Conservation (phyloP, 2,888 invertebrate genomes). For the Sipha maydis region DNA sequence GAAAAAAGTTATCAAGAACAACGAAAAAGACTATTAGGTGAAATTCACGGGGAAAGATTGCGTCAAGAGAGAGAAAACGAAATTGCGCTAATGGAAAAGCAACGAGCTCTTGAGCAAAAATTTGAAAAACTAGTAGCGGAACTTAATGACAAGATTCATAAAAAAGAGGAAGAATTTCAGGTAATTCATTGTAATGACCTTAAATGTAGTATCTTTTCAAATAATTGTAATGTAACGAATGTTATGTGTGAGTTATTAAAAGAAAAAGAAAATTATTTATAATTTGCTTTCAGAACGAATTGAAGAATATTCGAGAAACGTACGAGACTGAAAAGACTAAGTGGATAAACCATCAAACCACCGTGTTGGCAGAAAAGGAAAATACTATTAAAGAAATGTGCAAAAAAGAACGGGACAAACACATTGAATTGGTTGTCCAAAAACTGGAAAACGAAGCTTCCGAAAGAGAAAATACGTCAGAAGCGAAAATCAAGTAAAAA, state of each 20-base stretch:
- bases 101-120: slow-evolving; percentile 65
- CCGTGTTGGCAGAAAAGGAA: slow-evolving; percentile 75
- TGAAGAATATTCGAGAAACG: slow-evolving; percentile 73
- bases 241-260: not conserved
- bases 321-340: slow-evolving; percentile 74
- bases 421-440: slow-evolving; percentile 80
- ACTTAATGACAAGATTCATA: slow-evolving; percentile 63
- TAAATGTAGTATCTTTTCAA: not conserved
- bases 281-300: slow-evolving; percentile 68
- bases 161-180: slow-evolving; percentile 61
- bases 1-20: slow-evolving; percentile 72
- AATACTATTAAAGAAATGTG: slow-evolving; percentile 76
- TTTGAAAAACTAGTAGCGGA: slow-evolving; percentile 64
- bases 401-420: slow-evolving; percentile 79
- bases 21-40: slow-evolving; percentile 70
- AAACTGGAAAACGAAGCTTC: slow-evolving; percentile 76
- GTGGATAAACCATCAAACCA: slow-evolving; percentile 75
- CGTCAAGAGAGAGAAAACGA: slow-evolving; percentile 66
- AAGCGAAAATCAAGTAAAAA: slow-evolving; percentile 69
- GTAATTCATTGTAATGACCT: not conserved
- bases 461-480: slow-evolving; percentile 74
- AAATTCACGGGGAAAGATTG: slow-evolving; percentile 69
- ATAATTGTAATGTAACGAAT: not conserved
- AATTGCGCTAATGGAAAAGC: slow-evolving; percentile 64
- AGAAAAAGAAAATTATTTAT: not conserved